These are phyloP conservation scores for Gymnocheta viridis DNA, from an alignment of 2,888 invertebrate species.

Conservation along the genomic window DNA sequence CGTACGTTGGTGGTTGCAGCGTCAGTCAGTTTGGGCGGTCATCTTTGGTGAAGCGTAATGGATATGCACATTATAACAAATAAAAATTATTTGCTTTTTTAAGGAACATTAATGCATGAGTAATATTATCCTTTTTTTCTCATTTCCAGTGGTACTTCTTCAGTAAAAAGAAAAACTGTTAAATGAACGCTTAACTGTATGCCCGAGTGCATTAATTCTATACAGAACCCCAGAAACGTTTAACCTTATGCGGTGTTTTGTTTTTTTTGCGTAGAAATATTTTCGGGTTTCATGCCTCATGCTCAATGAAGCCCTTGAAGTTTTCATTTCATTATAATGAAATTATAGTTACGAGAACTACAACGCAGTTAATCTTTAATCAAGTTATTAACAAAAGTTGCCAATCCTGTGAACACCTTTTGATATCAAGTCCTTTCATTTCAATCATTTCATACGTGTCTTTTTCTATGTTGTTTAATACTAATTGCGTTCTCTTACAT, in stretches of 20 bases:
- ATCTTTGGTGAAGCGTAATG: slow-evolving; percentile 70
- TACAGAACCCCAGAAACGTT: slow-evolving; percentile 20
- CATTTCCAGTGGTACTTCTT: neutral
- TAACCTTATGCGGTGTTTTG: slow-evolving; percentile 35
- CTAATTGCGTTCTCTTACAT: slow-evolving; percentile 64
- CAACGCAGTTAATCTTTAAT: slow-evolving; percentile 60
- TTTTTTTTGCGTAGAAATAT: slow-evolving; percentile 34
- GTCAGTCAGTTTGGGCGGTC: slow-evolving; percentile 65
- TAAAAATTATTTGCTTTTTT: slow-evolving; percentile 54
- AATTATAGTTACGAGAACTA: slow-evolving; percentile 39
- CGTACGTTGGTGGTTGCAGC: slow-evolving; percentile 38
- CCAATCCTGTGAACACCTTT: slow-evolving; percentile 65
- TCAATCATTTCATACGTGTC: slow-evolving; percentile 30
- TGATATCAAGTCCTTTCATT: slow-evolving; percentile 44
- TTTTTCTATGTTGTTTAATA: slow-evolving; percentile 22
- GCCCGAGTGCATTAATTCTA: slow-evolving; percentile 49
- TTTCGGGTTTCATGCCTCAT: neutral
- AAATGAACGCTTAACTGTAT: slow-evolving; percentile 42
- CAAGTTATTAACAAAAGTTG: slow-evolving; percentile 59
- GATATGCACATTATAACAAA: slow-evolving; percentile 57
- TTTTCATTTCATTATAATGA: slow-evolving; percentile 47
- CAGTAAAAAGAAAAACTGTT: neutral
- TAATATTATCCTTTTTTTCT: slow-evolving; percentile 59
- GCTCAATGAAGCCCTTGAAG: slow-evolving; percentile 38
- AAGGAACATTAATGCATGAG: slow-evolving; percentile 26